Conservation (phyloP, 2,888 invertebrate genomes). For the Drosophila tanythrix region DNA sequence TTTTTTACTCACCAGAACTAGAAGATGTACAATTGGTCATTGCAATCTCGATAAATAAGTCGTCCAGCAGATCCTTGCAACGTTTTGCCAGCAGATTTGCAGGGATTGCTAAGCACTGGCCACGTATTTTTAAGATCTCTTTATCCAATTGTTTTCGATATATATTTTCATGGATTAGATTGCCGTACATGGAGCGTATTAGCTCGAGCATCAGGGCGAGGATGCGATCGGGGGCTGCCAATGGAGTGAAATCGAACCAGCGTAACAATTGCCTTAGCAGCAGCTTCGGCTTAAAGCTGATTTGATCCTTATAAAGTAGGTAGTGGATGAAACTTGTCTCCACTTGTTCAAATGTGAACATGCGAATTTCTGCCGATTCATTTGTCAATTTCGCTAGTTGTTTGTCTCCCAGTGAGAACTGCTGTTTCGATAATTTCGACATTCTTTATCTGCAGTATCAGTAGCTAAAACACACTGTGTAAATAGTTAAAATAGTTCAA, state of each 20-base stretch:
- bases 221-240: neutral
- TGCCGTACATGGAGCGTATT: neutral
- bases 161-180: neutral
- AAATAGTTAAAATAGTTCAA: neutral
- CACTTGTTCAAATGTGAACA: neutral
- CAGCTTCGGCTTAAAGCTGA: neutral
- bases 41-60: neutral
- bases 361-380: conserved; percentile 1
- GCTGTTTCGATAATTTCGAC: neutral
- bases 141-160: neutral
- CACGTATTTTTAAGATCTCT: neutral
- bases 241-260: neutral
- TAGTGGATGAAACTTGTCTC: conserved; percentile 6
- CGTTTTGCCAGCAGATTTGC: neutral
- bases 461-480: neutral
- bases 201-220: conserved; percentile 5
- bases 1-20: neutral
- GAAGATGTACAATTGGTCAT: neutral
- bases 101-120: neutral
- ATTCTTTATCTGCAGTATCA: neutral
- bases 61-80: conserved; percentile 4
- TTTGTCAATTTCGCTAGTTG: conserved; percentile 4
- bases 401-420: neutral
- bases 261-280: neutral
- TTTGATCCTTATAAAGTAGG: neutral